Evolutionary conservation across 2,113 vertebrate genomes (phyloP).

Genomic region (Perccottus glenii): DNA sequence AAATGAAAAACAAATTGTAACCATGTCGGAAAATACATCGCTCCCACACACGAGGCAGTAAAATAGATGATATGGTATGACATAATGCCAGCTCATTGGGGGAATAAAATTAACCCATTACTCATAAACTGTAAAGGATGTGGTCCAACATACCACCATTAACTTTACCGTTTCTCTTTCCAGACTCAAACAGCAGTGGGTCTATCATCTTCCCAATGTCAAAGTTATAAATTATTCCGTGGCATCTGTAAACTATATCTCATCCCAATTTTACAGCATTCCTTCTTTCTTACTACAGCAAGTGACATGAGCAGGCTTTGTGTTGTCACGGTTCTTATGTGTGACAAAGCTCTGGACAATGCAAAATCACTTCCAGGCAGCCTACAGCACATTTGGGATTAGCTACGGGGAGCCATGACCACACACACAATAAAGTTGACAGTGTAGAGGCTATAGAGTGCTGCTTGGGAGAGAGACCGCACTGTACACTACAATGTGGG

Average conservation of each 20-base stretch:
- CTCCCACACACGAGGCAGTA: conserved; percentile 15
- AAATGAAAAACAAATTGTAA: conserved; percentile 27
- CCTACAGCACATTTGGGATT: conserved; percentile 37
- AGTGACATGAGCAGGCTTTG: conserved; percentile 38
- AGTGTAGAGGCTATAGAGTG: background rate
- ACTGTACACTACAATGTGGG: conserved; percentile 4
- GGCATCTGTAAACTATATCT: conserved; percentile 15
- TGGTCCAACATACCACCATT: conserved; percentile 18
- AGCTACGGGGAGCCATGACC: conserved; percentile 31
- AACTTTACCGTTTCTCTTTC: conserved; percentile 9
- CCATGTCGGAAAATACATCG: background rate
- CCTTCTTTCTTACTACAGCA: conserved; percentile 15
- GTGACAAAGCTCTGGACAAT: conserved; percentile 43
- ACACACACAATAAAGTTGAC: conserved; percentile 30
- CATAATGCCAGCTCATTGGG: conserved; percentile 14
- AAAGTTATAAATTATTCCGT: conserved; percentile 3
- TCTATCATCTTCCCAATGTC: conserved; percentile 29
- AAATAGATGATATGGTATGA: conserved; percentile 20
- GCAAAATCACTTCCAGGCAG: conserved; percentile 51
- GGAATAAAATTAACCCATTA: conserved; percentile 31
- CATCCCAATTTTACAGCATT: conserved; percentile 22
- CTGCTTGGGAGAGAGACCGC: background rate
- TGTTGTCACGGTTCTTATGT: conserved; percentile 31
- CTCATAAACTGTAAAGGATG: conserved; percentile 35
- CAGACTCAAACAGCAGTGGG: conserved; percentile 27